These are phyloP conservation scores for Sardina pilchardus DNA, from an alignment of 2,113 vertebrate species.

Conservation along the genomic window DNA sequence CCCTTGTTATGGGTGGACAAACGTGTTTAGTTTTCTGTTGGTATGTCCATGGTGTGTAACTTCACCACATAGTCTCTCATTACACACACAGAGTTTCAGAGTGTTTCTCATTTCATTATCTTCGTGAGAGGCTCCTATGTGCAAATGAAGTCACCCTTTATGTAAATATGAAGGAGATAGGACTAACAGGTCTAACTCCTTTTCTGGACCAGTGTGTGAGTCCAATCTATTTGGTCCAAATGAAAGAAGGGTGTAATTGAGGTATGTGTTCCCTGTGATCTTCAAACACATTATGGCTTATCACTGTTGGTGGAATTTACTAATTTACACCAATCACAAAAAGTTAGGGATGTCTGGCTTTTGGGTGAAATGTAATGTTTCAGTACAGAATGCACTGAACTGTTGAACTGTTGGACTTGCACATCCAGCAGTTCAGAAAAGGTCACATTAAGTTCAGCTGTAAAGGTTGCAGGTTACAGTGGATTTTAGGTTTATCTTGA, in stretches of 20 bases:
- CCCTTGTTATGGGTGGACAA: neutral
- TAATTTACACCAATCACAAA: no score
- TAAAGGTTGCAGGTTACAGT: no score
- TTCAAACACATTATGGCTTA: no score
- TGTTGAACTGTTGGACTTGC: no score
- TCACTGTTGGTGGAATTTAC: neutral
- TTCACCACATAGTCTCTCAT: neutral
- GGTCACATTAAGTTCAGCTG: no score
- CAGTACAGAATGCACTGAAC: no score
- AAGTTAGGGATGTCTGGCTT: no score
- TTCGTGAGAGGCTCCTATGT: neutral
- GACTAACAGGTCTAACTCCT: neutral
- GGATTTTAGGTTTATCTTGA: no score
- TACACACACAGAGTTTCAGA: neutral
- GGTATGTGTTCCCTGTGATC: neutral
- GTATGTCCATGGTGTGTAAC: neutral
- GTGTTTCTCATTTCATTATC: neutral
- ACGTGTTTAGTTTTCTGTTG: neutral
- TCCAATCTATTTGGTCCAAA: neutral
- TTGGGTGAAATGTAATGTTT: no score
- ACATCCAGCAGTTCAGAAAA: no score
- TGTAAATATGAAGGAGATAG: neutral
- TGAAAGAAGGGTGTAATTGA: neutral
- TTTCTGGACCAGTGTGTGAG: neutral
- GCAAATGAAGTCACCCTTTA: neutral